Conservation (phyloP, 2,888 invertebrate genomes). For the Nymphalis c-album region DNA sequence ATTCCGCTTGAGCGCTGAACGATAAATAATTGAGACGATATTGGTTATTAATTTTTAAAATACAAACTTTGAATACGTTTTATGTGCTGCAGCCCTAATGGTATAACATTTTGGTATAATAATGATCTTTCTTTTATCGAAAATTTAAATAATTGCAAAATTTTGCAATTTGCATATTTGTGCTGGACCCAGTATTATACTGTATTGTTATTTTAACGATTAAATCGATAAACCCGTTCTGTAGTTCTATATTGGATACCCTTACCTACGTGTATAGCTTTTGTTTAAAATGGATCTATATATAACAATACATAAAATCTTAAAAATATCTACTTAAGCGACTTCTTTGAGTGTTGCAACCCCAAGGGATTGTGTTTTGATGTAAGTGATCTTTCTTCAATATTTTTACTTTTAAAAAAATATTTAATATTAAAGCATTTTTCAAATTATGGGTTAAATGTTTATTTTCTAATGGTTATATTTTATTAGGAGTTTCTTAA, state of each 20-base stretch:
- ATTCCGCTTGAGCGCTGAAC: background rate
- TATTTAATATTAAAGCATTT: no score
- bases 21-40: background rate
- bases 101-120: constrained; percentile 50
- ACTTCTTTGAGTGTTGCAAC: no score
- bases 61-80: background rate
- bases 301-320: no score
- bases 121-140: constrained; percentile 60
- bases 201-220: constrained; percentile 8
- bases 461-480: no score
- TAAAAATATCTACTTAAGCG: no score
- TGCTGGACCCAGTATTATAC: constrained; percentile 35
- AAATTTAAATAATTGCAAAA: constrained; percentile 66
- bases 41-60: background rate
- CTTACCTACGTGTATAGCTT: no score
- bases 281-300: no score
- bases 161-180: constrained; percentile 67
- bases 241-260: background rate
- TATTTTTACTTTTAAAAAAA: no score
- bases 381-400: no score
- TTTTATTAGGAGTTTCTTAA: no score
- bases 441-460: no score
- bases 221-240: background rate
- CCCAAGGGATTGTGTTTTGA: no score
- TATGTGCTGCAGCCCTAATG: constrained; percentile 48